Base-by-base conservation (phyloP, 1,140 invertebrate species). In the Heliconius melpomene region DNA sequence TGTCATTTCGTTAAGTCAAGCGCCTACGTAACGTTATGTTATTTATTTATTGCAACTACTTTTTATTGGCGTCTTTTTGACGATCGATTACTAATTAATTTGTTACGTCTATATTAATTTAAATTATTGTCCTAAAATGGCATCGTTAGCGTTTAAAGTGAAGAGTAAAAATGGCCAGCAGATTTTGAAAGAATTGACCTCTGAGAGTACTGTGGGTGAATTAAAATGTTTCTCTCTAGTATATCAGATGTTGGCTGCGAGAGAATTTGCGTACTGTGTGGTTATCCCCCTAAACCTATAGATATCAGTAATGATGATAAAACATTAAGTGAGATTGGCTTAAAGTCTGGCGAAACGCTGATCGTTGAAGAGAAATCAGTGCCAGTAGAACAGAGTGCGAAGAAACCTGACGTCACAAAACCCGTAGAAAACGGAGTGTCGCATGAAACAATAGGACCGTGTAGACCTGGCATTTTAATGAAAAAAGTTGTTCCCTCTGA, bases 401-500 rank as follows among this genome's bases (percentile, higher is more conserved):
- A 71, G 66, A 84, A 81, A 75, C 79, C 77, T 66, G 82, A 84
- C 79, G 84, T 88, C 57, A 84, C 88, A 26, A 91, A 93, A 74
- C 93, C 85, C 72, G 84, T 88, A 75, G 89, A 90, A 79, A 93
- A 90, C 78, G 88, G 89, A 75, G 83, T 82, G n/a, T 88, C 91
- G 73, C 87, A 90, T 74, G 87, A 93, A 78, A 85, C 83, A 26
- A 79, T 85, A 78, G 88, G 81, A 79, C 93, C 94, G 0, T 93
- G 95, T 82, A 94, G 93, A 77, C 95, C 95, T 82, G 98, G 98
- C n/a, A 96, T 98, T 79, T 94, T 99, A 29, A 96, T 98, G 95
- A 97, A 98, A 88, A 97, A 97, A 94, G 96, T 98, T 71, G 98
- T 99, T 57, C 98, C 98, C 81, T 97, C 98, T 8, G 98, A 99